phyloP scores from a whole-genome alignment of 1,140 invertebrate genomes.

The Lepidurus couesii region DNA sequence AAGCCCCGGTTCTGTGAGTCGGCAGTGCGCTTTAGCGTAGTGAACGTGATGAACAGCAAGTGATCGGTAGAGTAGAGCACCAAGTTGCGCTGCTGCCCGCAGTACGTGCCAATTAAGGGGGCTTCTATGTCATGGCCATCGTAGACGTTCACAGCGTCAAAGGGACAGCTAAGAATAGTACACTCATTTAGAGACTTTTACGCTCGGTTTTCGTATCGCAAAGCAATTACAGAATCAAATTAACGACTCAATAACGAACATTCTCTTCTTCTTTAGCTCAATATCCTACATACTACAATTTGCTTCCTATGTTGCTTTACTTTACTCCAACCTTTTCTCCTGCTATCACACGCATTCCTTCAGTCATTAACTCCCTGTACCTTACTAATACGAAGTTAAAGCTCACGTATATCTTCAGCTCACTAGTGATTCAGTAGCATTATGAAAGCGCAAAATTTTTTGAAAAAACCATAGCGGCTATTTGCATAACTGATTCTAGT shows the following conservation, averaged over 20 bases:
- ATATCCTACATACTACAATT: no score
- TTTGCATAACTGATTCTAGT: no score
- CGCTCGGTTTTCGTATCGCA: not conserved
- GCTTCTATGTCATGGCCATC: conserved; percentile 80
- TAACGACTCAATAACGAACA: conserved; percentile 33
- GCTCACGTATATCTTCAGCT: no score
- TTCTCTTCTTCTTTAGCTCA: no score
- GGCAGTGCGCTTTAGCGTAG: conserved; percentile 77
- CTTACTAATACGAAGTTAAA: no score
- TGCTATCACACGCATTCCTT: no score
- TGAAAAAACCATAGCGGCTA: no score
- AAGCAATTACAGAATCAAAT: conserved; percentile 1
- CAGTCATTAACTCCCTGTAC: no score
- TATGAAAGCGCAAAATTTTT: no score
- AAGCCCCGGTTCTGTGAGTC: conserved; percentile 91
- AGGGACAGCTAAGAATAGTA: conserved; percentile 77
- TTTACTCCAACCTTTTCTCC: no score
- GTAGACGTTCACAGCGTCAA: conserved; percentile 94
- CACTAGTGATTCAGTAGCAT: no score
- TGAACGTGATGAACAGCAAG: conserved; percentile 81
- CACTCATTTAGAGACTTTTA: conserved; percentile 27
- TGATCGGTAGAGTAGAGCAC: conserved; percentile 89
- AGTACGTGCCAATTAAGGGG: conserved; percentile 92
- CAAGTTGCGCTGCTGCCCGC: conserved; percentile 92
- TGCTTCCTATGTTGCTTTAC: no score